Evolutionary conservation across 2,113 vertebrate genomes (phyloP), one percentile per base, ranked within the genome.

Genomic region (Calyptommatus sinebrachiatus): DNA sequence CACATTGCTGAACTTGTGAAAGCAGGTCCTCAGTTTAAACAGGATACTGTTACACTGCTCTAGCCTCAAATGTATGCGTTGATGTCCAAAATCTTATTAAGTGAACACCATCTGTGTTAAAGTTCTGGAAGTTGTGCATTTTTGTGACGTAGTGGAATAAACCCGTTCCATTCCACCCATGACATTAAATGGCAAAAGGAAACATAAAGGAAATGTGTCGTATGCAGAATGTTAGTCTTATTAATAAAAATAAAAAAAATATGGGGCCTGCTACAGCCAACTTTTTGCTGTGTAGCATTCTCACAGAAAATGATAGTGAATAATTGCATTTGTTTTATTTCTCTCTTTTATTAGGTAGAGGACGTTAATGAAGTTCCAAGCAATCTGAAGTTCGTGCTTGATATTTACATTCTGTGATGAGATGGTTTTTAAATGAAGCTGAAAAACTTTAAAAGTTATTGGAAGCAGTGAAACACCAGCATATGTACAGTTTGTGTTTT

Each of bases 341-440:
- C 21, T 74, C 53, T 87, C 71, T 87, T 67, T 45, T 84, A 89
- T 83, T 10, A 95, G 94, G 94, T 48, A 92, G 92, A 92, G 94
- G 94, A 84, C 85, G 89, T 89, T 95, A 88, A 88, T 45, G 20
- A 45, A 50, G 81, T 86, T 20, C 50, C 70, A 20, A 2, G 8
- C 76, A 61, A 83, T 71, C 77, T 2, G 18, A 29, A 53, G 14
- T 66, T 0, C 0, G 46, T 89, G 82, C 76, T 63, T 78, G 18
- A 88, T 31, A 46, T 24, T 83, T 79, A 10, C 31, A 48, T 61
- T 80, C 69, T 66, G 72, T 73, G 86, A 62, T 22, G 67, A 46
- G 31, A 79, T 28, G 22, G 67, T 1, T 41, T 73, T 83, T 68
- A 85, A 0, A 66, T 83, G 82, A 79, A 87, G 65, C 26, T 80